Percentiles rank a stretch among this genome's conserved stretches.
Conservation (phyloP, 2,888 invertebrate genomes). For the Volucella zonaria region DNA sequence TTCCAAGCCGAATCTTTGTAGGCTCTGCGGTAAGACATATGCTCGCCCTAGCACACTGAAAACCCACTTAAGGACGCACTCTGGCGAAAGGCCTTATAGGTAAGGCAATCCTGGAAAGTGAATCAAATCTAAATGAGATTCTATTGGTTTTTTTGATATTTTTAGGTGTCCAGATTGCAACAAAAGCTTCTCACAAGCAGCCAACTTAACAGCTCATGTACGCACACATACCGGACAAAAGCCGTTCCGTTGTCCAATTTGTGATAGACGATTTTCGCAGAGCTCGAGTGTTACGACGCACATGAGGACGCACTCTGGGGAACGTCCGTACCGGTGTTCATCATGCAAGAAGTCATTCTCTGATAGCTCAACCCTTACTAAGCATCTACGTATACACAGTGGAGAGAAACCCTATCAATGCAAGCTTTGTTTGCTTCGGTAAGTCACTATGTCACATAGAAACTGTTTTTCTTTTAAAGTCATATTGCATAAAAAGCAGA, state of each 20-base stretch:
- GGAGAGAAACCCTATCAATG: slow-evolving; percentile 98
- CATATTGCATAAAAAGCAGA: no score
- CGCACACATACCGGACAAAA: slow-evolving; percentile 96
- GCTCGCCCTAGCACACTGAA: slow-evolving; percentile 98
- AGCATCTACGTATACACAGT: slow-evolving; percentile 92
- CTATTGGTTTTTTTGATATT: not conserved
- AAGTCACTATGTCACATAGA: slow-evolving; percentile 68
- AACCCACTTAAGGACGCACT: slow-evolving; percentile 97
- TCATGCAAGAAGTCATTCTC: slow-evolving; percentile 99
- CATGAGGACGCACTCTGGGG: slow-evolving; percentile 99
- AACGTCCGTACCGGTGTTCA: slow-evolving; percentile 96
- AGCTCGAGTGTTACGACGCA: slow-evolving; percentile 98
- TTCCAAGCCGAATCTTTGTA: slow-evolving; percentile 93
- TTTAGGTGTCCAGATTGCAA: slow-evolving; percentile 92
- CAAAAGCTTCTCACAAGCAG: slow-evolving; percentile 98
- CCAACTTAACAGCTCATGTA: slow-evolving; percentile 98
- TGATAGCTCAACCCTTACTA: slow-evolving; percentile 98
- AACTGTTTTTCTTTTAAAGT: no score
- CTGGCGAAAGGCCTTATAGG: slow-evolving; percentile 90
- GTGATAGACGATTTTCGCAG: slow-evolving; percentile 98
- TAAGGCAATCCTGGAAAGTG: slow-evolving; percentile 61
- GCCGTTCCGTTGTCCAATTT: slow-evolving; percentile 98
- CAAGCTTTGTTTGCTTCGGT: slow-evolving; percentile 95
- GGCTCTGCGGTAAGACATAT: slow-evolving; percentile 98
- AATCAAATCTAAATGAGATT: not conserved